These are phyloP conservation scores for Gastrophryne carolinensis DNA, from an alignment of 2,797 vertebrate genomes.

Conservation along the genomic window DNA sequence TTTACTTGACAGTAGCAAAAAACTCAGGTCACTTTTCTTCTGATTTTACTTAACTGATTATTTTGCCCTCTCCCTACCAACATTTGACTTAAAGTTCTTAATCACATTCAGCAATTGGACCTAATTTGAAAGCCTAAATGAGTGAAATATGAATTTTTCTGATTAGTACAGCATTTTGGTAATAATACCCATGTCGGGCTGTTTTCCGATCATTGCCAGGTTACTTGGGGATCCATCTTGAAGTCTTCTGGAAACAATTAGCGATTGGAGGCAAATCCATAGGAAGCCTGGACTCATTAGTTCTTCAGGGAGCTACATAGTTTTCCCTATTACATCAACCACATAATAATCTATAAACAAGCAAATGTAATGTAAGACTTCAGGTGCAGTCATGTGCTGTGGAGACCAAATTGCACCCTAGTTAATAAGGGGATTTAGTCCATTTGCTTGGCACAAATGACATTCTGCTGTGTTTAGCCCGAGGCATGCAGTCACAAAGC, in stretches of 20 bases:
- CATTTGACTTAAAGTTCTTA: not conserved
- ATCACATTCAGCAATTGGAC: not conserved
- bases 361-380: constrained; percentile 22
- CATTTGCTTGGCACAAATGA: constrained; percentile 12
- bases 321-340: constrained; percentile 47
- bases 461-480: not conserved
- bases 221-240: constrained; percentile 14
- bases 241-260: constrained; percentile 47
- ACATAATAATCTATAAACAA: constrained; percentile 33
- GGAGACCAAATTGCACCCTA: constrained; percentile 18
- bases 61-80: not conserved
- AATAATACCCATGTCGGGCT: constrained; percentile 18
- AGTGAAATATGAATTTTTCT: not conserved
- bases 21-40: no score
- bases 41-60: no score
- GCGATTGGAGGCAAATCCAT: constrained; percentile 33
- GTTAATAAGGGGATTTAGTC: constrained; percentile 40
- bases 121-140: not conserved
- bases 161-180: constrained; percentile 24
- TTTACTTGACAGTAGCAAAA: no score
- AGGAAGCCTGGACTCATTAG: constrained; percentile 42
- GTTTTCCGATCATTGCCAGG: constrained; percentile 13
- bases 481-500: not conserved
- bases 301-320: constrained; percentile 30
- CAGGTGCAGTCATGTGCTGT: constrained; percentile 28